Conservation (phyloP, 2,113 vertebrate species). For the Tiliqua scincoides region DNA sequence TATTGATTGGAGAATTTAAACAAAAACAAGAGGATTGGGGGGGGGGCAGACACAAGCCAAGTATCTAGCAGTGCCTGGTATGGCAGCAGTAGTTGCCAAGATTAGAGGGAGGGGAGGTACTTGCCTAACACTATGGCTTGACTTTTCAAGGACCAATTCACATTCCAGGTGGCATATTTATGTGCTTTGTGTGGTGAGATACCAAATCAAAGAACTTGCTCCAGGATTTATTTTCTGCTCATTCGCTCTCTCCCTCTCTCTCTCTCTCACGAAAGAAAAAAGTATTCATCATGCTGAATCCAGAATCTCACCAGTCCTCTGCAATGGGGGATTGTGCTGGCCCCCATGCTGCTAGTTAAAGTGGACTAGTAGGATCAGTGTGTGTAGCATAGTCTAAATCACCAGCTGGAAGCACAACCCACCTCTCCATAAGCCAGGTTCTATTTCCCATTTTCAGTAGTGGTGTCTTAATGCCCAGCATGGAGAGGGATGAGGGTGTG, state of each 20-base stretch:
- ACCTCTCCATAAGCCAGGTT: neutral
- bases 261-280: neutral
- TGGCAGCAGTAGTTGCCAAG: constrained; percentile 48
- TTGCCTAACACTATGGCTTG: constrained; percentile 33
- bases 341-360: neutral
- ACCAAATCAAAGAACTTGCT: neutral
- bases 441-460: too few species aligned
- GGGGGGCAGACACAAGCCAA: neutral
- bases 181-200: neutral
- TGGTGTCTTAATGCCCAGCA: too few species aligned
- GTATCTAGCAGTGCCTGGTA: constrained; percentile 32
- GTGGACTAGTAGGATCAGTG: neutral
- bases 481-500: too few species aligned
- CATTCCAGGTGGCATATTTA: fast-evolving
- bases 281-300: neutral
- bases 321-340: neutral
- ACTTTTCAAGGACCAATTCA: constrained; percentile 32
- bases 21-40: constrained; percentile 44
- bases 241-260: neutral
- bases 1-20: constrained; percentile 77
- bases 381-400: neutral
- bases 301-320: neutral
- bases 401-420: neutral
- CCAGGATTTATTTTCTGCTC: neutral
- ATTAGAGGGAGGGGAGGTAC: constrained; percentile 7